Evolutionary conservation across 2,113 vertebrate species (phyloP), one percentile per base, ranked within the genome.

Genomic region (Sinocyclocheilus grahami): DNA sequence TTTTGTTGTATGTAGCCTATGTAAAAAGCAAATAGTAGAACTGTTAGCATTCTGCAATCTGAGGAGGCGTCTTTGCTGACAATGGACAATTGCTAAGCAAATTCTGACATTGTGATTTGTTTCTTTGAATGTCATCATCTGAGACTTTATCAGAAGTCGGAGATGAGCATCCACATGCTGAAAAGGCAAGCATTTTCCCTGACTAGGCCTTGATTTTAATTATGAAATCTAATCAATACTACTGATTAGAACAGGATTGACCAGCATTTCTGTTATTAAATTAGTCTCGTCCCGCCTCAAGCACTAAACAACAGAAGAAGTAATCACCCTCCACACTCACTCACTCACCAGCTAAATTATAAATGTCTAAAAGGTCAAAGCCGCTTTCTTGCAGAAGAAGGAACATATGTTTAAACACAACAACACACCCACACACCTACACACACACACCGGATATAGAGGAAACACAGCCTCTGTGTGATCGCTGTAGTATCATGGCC

Each of bases 401-500:
- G 18, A 65, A 65, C 42, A 79, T 82, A 65, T 67, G 62, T 37
- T 62, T 60, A 82, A 83, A 67, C 67, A 77, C 60, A 81, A 37
- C 55, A 60, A 65, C 78, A 71, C 80, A 83, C 84, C 67, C 74
- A 82, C 67, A 51, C 71, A 7, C 78, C 67, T 71, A 53, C 77
- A 76, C 33, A 65, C 79, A 53, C 79, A 53, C 58, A 24, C 58
- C 8, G 18, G 24, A 42, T 65, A 30, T 63, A 87, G 39, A 78
- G 58, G 63, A 78, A 77, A 13, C 4, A 48, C 46, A 78, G 53
- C 27, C 78, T 42, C 22, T 84, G 30, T 71, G 69, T 69, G 79
- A 83, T 74, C 82, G 18, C n/a, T 55, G 5, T 69, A 75, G 78
- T 67, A 78, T 83, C 77, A 86, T 42, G 79, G 86, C 86, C 83